phyloP scores from a whole-genome alignment of 1,140 invertebrate genomes.

The Saccostrea glomerata region DNA sequence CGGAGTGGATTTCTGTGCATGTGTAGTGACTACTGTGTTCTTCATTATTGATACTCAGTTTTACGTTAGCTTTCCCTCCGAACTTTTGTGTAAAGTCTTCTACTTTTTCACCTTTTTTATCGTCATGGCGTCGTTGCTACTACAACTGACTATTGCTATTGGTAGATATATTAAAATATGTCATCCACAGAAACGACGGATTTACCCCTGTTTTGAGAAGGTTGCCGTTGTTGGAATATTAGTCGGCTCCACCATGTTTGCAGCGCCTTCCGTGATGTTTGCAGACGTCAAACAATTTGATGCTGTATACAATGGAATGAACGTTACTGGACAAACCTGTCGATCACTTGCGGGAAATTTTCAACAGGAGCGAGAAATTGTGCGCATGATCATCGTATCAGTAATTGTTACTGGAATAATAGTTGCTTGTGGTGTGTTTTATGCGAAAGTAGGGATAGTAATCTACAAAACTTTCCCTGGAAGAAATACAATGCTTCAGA shows the following conservation, averaged over 20 bases:
- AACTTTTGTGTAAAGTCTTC: background rate
- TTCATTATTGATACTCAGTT: background rate
- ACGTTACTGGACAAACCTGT: background rate
- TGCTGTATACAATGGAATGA: background rate
- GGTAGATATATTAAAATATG: slow-evolving; percentile 1
- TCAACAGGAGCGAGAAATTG: background rate
- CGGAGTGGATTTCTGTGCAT: background rate
- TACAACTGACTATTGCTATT: background rate
- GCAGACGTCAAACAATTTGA: background rate
- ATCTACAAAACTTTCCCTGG: background rate
- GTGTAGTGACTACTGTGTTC: background rate
- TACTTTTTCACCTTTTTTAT: slow-evolving; percentile 3
- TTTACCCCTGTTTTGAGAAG: background rate
- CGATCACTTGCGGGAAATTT: background rate
- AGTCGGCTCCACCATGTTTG: background rate
- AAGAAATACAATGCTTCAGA: background rate
- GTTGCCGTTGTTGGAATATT: background rate
- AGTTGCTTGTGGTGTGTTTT: background rate
- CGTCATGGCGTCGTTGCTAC: background rate
- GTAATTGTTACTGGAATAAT: background rate
- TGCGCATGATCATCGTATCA: background rate
- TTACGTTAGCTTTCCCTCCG: background rate
- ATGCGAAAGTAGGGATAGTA: background rate
- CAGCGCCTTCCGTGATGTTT: background rate
- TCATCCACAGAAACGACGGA: background rate